Base-by-base conservation (phyloP, 2,888 invertebrate genomes). In the Linhomoeus sp. region DNA sequence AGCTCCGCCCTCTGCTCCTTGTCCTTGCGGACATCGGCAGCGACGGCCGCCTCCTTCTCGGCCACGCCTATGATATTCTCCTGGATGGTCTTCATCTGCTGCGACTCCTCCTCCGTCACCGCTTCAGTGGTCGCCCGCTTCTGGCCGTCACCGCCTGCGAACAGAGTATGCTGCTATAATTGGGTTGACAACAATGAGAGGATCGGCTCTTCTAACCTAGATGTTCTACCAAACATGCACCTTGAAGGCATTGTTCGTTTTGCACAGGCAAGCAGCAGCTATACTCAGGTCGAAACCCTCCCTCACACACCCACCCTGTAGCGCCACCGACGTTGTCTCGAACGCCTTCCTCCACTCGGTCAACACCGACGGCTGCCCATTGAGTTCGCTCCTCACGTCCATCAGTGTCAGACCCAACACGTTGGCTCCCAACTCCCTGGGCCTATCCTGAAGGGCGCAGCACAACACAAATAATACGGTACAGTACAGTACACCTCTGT, bases 381-480 rank as follows among this genome's bases (percentile, higher is more conserved):
- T 15, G 3, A 38, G 15, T 29, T 47, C 47, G 2, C 38, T 25
- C 2, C 47, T n/a, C 33, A 47, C 43, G 3, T 47, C 47, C 47
- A 47, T 47, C 39, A 47, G 24, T n/a, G 43, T 38, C 17, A 43
- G 3, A 19, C 47, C 47, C 24, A 47, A 40, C 33, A 26, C 7
- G 26, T 47, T 47, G 5, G 17, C 26, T n/a, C 47, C 47, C 38
- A 47, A 37, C 29, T 43, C 47, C 23, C 25, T 25, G 15, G 47
- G 47, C 14, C 47, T 25, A 5, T 5, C 7, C 29, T 12, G 29
- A 29, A 29, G 39, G 5, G 19, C n/a, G n/a, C n/a, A n/a, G n/a
- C n/a, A n/a, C n/a, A n/a, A n/a, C n/a, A n/a, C n/a, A n/a, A n/a
- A n/a, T n/a, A n/a, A n/a, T n/a, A n/a, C n/a, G n/a, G n/a, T n/a